Evolutionary conservation across 2,113 vertebrate species (phyloP), one percentile per base, ranked within the genome.

Genomic region (Alethe diademata): DNA sequence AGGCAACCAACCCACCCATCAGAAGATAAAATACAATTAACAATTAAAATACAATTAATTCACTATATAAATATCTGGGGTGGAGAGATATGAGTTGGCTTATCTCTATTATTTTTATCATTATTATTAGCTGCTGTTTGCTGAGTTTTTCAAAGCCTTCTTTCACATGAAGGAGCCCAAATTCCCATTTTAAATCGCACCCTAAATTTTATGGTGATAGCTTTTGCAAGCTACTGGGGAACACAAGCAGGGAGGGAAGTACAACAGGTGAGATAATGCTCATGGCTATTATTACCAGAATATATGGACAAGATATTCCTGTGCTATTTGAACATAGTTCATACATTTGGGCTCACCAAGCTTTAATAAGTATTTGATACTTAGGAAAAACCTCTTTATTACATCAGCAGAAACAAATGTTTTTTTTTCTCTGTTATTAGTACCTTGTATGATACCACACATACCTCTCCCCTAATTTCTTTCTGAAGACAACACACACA

Each of bases 111-210:
- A 54, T 36, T 88, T 40, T 83, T 91, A 78, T 67, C 64, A 38
- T 88, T 92, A 48, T 72, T 81, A 78, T 84, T 86, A 89, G 48
- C 57, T 93, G 48, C 58, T 87, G 78, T 92, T 95, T 91, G 78
- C 71, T 17, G 74, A 79, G 33, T 14, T 82, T 89, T 91, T 88
- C 87, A 94, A 95, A 96, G 54, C 33, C 40, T 33, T 28, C 47
- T 66, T 94, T 60, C 56, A 38, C 19, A 36, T 66, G n/a, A 60
- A 75, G 80, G 50, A 90, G 35, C 38, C 81, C 26, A 54, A 70
- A 86, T 80, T 54, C 42, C 47, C 31, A 7, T 33, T 26, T 31
- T 80, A 64, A 92, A 71, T 90, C 50, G 56, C 72, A 60, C 71
- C 42, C 60, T 78, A 58, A 88, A 88, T 88, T 66, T 90, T 33